phyloP scores from a whole-genome alignment of 2,113 vertebrate species.

The Phoxinus phoxinus region DNA sequence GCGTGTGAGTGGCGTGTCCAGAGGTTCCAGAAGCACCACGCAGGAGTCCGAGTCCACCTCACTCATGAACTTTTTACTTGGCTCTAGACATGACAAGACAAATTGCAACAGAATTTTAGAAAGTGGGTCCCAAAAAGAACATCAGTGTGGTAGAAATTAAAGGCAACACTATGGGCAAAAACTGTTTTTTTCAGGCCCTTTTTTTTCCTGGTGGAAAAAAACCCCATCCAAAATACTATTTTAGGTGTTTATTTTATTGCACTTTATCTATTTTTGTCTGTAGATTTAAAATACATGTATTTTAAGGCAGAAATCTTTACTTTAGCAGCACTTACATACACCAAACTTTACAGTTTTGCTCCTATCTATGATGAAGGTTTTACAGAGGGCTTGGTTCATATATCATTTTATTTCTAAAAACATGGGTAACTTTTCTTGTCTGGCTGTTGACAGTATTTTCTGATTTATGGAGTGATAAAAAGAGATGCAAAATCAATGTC shows the following conservation, averaged over 20 bases:
- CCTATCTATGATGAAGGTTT: neutral
- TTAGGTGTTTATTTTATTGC: neutral
- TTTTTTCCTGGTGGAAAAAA: no score
- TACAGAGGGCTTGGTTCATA: neutral
- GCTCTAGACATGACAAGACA: conserved; percentile 71
- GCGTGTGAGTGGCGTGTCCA: conserved; percentile 80
- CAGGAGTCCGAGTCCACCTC: conserved; percentile 75
- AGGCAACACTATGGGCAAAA: neutral
- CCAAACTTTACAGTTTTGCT: neutral
- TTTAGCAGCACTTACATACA: neutral
- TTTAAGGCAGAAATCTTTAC: neutral
- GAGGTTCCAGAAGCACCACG: conserved; percentile 83
- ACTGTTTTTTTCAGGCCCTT: neutral
- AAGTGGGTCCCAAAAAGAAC: neutral
- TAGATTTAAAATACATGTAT: neutral
- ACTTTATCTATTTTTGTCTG: neutral
- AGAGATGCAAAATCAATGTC: neutral
- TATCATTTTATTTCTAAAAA: neutral
- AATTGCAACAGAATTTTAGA: neutral
- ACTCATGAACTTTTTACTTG: conserved; percentile 75
- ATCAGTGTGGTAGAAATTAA: neutral
- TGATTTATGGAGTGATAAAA: neutral
- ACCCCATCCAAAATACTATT: neutral
- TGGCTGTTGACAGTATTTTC: neutral
- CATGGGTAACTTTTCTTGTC: neutral